Conservation (phyloP, 2,888 invertebrate genomes). For the Gisinianus flammeolus region DNA sequence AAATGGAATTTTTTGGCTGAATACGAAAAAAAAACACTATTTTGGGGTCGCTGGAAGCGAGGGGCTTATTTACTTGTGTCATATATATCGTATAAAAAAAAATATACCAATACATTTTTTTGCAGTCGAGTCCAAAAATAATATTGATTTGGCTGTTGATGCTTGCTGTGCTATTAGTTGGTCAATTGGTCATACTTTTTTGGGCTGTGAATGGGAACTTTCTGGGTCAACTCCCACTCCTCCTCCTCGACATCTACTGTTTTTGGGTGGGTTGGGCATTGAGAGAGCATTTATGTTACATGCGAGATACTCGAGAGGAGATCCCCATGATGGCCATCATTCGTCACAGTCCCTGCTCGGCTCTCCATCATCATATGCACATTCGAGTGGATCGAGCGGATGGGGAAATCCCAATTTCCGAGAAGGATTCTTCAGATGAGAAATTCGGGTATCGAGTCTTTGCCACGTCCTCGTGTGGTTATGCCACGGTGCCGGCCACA, state of each 20-base stretch:
- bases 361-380: too few species aligned
- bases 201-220: background rate
- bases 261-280: conserved; percentile 3
- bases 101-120: too few species aligned
- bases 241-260: background rate
- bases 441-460: conserved; percentile 1
- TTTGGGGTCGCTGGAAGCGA: too few species aligned
- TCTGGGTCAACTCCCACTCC: background rate
- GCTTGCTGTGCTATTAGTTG: background rate
- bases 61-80: too few species aligned
- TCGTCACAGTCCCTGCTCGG: too few species aligned
- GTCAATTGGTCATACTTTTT: background rate
- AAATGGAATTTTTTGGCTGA: too few species aligned
- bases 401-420: background rate
- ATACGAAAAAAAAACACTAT: too few species aligned
- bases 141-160: background rate
- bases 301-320: background rate
- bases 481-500: background rate
- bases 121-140: background rate
- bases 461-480: background rate
- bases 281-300: background rate
- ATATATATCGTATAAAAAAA: too few species aligned
- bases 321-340: background rate
- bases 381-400: background rate
- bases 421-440: background rate